Conservation (phyloP, 2,797 vertebrate species). For the Benthosema pterotum region DNA sequence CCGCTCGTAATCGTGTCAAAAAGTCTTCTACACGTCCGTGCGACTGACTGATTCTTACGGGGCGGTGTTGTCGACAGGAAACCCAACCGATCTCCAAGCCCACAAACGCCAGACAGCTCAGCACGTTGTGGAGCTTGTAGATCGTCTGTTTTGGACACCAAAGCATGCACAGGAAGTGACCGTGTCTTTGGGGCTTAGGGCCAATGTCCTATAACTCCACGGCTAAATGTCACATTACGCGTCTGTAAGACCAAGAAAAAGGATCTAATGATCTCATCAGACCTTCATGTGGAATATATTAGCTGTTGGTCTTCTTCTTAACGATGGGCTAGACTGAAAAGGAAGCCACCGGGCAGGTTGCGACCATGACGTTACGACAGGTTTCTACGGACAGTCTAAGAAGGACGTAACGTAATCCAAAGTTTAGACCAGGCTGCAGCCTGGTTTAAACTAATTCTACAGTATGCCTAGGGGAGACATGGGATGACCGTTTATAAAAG, state of each 20-base stretch:
- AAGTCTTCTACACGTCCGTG: not conserved
- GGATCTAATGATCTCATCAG: conserved; percentile 65
- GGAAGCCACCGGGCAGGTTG: not conserved
- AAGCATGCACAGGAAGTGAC: not conserved
- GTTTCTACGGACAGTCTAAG: conserved; percentile 27
- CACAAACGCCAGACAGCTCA: too few relatives aligned
- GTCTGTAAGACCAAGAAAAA: conserved; percentile 32
- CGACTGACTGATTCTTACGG: not conserved
- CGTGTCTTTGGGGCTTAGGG: conserved; percentile 28
- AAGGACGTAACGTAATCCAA: not conserved
- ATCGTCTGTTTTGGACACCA: too few relatives aligned
- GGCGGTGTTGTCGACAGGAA: too few relatives aligned
- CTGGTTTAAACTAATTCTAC: too few relatives aligned
- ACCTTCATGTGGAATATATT: conserved; percentile 71
- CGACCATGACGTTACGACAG: conserved; percentile 26
- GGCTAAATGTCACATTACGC: conserved; percentile 37
- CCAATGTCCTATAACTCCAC: conserved; percentile 51
- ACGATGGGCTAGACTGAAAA: conserved; percentile 19
- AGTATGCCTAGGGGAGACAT: too few relatives aligned
- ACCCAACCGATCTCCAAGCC: too few relatives aligned
- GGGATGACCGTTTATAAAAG: too few relatives aligned
- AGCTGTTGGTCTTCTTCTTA: conserved; percentile 42
- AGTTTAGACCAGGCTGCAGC: too few relatives aligned
- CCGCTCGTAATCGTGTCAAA: conserved; percentile 24
- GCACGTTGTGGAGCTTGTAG: too few relatives aligned